Percentiles rank a stretch among this genome's conserved stretches.
Conservation (phyloP, 2,113 vertebrate genomes). For the Scomber colias region DNA sequence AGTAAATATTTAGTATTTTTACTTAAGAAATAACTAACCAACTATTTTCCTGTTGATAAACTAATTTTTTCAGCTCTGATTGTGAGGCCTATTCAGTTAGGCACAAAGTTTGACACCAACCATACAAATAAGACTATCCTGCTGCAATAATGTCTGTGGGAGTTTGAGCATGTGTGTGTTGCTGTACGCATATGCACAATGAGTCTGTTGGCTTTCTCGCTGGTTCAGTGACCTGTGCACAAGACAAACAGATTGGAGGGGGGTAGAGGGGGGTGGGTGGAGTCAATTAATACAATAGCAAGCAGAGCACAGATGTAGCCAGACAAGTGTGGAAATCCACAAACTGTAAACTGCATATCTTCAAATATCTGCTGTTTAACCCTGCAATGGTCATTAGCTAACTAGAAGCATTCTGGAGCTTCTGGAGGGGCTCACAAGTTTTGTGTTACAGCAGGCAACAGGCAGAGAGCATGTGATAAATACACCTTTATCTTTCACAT, state of each 20-base stretch:
- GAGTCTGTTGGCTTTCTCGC: constrained; percentile 12
- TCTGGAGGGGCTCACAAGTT: not conserved
- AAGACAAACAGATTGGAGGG: constrained; percentile 48
- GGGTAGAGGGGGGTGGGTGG: not conserved
- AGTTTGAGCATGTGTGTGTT: constrained; percentile 62
- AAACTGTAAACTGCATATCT: not conserved
- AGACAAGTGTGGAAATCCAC: constrained; percentile 19
- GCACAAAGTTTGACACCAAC: not conserved
- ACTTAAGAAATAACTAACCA: not conserved
- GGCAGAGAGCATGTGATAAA: constrained; percentile 42
- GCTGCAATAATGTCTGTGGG: constrained; percentile 67
- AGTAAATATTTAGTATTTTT: not conserved
- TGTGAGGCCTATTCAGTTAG: not conserved
- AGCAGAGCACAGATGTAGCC: constrained; percentile 25
- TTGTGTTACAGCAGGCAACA: not conserved
- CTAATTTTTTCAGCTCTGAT: not conserved
- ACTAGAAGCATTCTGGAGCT: not conserved
- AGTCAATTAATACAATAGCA: constrained; percentile 35
- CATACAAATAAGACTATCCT: constrained; percentile 26
- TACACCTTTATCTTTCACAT: constrained; percentile 59
- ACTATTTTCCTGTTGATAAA: not conserved
- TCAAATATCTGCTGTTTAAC: constrained; percentile 17
- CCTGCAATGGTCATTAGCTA: constrained; percentile 13
- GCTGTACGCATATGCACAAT: constrained; percentile 20
- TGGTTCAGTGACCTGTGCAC: constrained; percentile 70